phyloP scores from a whole-genome alignment of 2,113 vertebrate genomes.

The Rhineura floridana region DNA sequence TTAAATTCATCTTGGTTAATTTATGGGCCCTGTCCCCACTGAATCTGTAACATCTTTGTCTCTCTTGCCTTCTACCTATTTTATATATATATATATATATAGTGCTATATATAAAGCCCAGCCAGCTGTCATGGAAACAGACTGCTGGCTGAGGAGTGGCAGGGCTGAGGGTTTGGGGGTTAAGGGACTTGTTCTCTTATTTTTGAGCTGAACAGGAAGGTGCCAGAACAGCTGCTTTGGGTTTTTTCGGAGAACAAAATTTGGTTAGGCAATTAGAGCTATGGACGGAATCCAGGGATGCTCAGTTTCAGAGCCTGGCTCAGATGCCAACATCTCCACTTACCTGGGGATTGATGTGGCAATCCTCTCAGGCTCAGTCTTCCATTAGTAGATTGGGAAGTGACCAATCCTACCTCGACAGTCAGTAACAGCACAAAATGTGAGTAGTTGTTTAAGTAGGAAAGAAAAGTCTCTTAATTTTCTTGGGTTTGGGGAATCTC shows the following conservation, averaged over 20 bases:
- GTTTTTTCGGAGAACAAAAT: accelerated
- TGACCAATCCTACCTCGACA: not conserved
- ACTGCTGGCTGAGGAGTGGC: slow-evolving; percentile 8
- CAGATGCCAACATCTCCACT: not conserved
- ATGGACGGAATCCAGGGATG: not conserved
- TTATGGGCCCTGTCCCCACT: slow-evolving; percentile 42
- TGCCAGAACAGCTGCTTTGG: not conserved
- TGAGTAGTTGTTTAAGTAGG: no score
- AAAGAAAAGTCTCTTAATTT: no score
- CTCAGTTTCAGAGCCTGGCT: not conserved
- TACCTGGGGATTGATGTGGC: not conserved
- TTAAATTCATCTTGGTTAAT: slow-evolving; percentile 62
- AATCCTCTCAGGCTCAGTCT: not conserved
- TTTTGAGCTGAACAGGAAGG: not conserved
- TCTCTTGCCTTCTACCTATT: slow-evolving; percentile 61
- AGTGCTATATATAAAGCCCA: slow-evolving; percentile 64
- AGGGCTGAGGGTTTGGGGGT: not conserved
- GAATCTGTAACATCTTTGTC: slow-evolving; percentile 46
- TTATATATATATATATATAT: slow-evolving; percentile 58
- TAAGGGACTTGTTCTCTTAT: not conserved
- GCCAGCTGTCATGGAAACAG: slow-evolving; percentile 66
- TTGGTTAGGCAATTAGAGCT: accelerated
- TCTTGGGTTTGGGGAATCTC: no score
- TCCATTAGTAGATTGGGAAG: not conserved
- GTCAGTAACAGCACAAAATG: not conserved